Evolutionary conservation across 2,888 invertebrate genomes (phyloP).

Genomic region (Diplazon laetatorius): DNA sequence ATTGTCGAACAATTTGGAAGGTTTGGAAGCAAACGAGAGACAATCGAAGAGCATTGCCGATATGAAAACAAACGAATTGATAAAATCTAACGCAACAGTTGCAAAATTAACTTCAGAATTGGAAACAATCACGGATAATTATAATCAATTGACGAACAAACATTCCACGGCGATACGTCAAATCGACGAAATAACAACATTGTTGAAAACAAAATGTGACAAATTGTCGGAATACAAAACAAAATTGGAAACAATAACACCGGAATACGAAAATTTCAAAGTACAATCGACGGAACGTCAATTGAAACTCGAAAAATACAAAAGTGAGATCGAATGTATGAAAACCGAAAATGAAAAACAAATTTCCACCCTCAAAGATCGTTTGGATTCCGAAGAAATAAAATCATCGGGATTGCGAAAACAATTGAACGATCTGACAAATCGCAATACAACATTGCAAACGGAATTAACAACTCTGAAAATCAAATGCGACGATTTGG

Average conservation of each 20-base stretch:
- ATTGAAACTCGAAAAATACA: conserved; percentile 76
- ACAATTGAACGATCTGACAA: conserved; percentile 80
- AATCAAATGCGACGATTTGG: conserved; percentile 83
- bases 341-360: conserved; percentile 80
- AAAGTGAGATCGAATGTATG: conserved; percentile 79
- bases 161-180: conserved; percentile 65
- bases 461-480: conserved; percentile 83
- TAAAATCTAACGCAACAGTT: conserved; percentile 79
- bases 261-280: conserved; percentile 75
- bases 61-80: conserved; percentile 77
- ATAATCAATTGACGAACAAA: conserved; percentile 78
- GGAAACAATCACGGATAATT: conserved; percentile 78
- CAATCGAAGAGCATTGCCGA: conserved; percentile 78
- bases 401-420: conserved; percentile 78
- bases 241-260: conserved; percentile 73
- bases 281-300: conserved; percentile 72
- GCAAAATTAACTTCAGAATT: conserved; percentile 81
- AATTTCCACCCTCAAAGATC: conserved; percentile 69
- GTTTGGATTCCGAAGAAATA: conserved; percentile 73
- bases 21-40: conserved; percentile 73
- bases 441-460: conserved; percentile 82
- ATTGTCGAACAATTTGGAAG: conserved; percentile 72
- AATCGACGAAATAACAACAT: conserved; percentile 76
- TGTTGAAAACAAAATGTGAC: conserved; percentile 78
- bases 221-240: conserved; percentile 81